Conservation (phyloP, 1,140 invertebrate species). For the Mamestra configurata region DNA sequence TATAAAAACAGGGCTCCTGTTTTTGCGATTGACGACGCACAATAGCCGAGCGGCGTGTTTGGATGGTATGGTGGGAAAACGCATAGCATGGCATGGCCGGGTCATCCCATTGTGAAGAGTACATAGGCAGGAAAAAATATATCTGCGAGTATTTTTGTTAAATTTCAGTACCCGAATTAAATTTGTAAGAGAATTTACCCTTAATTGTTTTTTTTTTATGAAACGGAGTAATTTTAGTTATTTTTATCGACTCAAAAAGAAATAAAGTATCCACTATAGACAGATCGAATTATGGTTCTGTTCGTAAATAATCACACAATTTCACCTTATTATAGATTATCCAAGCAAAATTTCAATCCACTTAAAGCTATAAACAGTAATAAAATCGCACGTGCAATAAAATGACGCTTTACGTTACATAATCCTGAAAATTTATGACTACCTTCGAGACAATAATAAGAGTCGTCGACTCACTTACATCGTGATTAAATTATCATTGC, state of each 20-base stretch:
- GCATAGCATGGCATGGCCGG: neutral
- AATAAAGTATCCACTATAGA: no score
- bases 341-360: constrained; percentile 22
- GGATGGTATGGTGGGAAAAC: neutral
- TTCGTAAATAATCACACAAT: neutral
- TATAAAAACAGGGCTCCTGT: neutral
- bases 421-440: constrained; percentile 68
- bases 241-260: no score
- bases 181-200: no score
- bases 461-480: constrained; percentile 70
- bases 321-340: neutral
- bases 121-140: neutral
- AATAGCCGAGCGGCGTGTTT: neutral
- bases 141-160: neutral
- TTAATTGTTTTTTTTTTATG: no score
- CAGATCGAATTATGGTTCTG: no score
- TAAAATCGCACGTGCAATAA: constrained; percentile 42
- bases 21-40: neutral
- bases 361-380: constrained; percentile 16
- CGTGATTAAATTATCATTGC: constrained; percentile 83
- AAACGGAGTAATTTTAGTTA: no score
- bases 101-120: neutral
- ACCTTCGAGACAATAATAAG: constrained; percentile 69
- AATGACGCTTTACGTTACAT: constrained; percentile 63
- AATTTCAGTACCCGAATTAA: neutral